Conservation (phyloP, 2,113 vertebrate species). For the Alces alces region DNA sequence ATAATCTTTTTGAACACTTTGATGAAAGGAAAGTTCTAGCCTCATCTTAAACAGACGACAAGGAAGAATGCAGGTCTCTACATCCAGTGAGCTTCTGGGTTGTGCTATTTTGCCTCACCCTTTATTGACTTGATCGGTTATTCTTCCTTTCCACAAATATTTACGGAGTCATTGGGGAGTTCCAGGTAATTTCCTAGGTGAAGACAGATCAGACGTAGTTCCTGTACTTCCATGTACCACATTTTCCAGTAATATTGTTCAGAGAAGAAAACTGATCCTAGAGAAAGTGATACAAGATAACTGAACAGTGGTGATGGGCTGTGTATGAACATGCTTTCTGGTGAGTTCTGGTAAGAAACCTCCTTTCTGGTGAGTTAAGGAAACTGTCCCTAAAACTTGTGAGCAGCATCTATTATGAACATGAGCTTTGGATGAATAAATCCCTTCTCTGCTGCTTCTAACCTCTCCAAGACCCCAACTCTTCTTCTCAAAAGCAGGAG, state of each 20-base stretch:
- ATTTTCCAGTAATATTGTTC: background rate
- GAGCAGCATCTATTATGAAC: background rate
- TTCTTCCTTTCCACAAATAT: background rate
- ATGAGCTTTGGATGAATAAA: background rate
- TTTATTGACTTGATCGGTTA: background rate
- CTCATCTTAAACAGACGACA: background rate
- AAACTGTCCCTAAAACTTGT: background rate
- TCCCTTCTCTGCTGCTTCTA: background rate
- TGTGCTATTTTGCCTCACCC: too few species aligned
- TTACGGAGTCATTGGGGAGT: background rate
- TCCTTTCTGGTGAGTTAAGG: background rate
- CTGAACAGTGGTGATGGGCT: background rate
- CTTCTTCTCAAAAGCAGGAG: background rate
- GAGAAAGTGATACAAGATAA: background rate
- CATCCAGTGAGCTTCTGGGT: fast-evolving
- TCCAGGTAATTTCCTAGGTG: background rate
- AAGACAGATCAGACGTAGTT: background rate
- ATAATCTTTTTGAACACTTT: fast-evolving
- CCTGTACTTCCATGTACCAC: background rate
- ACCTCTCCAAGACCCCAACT: background rate
- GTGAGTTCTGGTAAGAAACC: background rate
- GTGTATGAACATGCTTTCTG: background rate
- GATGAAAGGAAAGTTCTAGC: background rate
- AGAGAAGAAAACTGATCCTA: background rate
- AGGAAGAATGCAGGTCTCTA: background rate